Evolutionary conservation across 2,888 invertebrate genomes (phyloP).

Genomic region (Pyrochroa serraticornis): DNA sequence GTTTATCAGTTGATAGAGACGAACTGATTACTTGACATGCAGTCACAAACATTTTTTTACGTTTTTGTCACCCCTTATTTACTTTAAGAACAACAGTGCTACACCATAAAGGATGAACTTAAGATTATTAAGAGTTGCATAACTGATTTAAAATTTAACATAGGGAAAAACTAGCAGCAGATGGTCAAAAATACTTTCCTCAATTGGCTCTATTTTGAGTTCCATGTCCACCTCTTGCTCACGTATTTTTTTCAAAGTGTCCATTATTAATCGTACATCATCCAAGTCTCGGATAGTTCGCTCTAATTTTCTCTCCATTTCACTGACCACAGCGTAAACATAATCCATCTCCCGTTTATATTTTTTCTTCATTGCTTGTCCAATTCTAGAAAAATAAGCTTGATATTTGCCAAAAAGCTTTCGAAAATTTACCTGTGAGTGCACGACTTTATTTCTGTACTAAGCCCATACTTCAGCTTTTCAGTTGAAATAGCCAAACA

Average conservation of each 20-base stretch:
- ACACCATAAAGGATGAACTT: too few relatives aligned
- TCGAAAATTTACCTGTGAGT: conserved; percentile 50
- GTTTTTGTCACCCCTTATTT: too few relatives aligned
- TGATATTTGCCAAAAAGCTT: too few relatives aligned
- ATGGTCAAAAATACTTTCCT: conserved; percentile 58
- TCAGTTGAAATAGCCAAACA: conserved; percentile 82
- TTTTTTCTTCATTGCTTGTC: conserved; percentile 86
- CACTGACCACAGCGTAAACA: conserved; percentile 89
- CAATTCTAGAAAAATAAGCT: conserved; percentile 68
- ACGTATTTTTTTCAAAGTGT: conserved; percentile 88
- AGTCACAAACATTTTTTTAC: too few relatives aligned
- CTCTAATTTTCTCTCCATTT: conserved; percentile 88
- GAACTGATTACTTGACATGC: too few relatives aligned
- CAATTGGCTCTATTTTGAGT: conserved; percentile 89
- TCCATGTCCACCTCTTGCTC: conserved; percentile 97
- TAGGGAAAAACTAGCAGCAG: too few relatives aligned
- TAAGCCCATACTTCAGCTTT: conserved; percentile 83
- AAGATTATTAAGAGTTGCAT: too few relatives aligned
- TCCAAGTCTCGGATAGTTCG: conserved; percentile 90
- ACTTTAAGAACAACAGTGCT: too few relatives aligned
- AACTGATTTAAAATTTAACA: too few relatives aligned
- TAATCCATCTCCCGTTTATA: conserved; percentile 93
- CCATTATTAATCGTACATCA: conserved; percentile 93
- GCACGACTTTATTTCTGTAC: conserved; percentile 79
- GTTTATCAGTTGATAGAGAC: too few relatives aligned